Evolutionary conservation across 2,113 vertebrate species (phyloP).

Genomic region (Potamarius usumacintae): DNA sequence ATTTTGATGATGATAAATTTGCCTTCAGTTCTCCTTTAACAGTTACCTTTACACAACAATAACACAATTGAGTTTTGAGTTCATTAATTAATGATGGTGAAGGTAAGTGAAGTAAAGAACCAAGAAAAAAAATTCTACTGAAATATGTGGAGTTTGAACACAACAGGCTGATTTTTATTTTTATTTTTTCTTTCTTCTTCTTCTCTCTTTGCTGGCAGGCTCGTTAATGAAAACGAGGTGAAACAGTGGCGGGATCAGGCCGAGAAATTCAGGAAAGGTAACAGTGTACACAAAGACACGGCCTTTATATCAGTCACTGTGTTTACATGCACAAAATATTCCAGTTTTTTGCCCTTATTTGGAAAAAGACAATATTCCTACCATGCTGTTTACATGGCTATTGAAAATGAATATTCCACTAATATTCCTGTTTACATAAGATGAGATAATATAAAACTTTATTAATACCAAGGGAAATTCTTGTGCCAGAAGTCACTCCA

Average conservation of each 20-base stretch:
- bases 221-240: conserved; percentile 97
- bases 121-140: not conserved
- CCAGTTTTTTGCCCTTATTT: too few species aligned
- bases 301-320: not conserved
- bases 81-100: not conserved
- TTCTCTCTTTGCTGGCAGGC: conserved; percentile 70
- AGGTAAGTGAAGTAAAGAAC: conserved; percentile 16
- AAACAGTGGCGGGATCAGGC: conserved; percentile 95
- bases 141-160: not conserved
- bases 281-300: not conserved
- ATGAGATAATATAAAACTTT: too few species aligned
- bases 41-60: not conserved
- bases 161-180: not conserved
- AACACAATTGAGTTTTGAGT: not conserved
- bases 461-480: too few species aligned
- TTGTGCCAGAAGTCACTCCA: too few species aligned
- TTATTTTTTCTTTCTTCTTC: not conserved
- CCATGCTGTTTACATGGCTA: too few species aligned
- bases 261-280: conserved; percentile 96
- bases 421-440: too few species aligned
- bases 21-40: not conserved
- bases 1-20: too few species aligned
- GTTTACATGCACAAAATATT: too few species aligned
- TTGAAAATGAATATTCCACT: too few species aligned
- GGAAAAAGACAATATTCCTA: too few species aligned